Evolutionary conservation across 1,140 invertebrate genomes (phyloP).

Genomic region (Pachypeltis micranthus): DNA sequence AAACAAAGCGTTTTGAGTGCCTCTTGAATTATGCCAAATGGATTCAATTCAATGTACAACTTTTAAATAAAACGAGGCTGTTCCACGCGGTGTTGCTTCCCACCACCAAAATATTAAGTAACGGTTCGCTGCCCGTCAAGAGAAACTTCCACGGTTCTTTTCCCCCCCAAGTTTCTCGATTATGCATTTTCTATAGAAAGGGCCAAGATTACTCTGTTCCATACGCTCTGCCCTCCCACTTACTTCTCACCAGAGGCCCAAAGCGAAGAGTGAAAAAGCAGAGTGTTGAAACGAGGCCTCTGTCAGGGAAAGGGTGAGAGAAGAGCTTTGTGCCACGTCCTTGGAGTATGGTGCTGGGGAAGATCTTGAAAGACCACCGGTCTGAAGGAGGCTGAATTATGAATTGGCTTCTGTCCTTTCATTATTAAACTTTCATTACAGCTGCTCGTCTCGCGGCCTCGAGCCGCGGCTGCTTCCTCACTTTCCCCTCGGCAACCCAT

Average conservation of each 20-base stretch:
- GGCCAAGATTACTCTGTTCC: background rate
- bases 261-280: background rate
- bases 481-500: background rate
- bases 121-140: no score
- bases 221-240: background rate
- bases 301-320: background rate
- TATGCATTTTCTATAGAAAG: background rate
- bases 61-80: no score
- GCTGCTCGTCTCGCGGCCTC: background rate
- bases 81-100: no score
- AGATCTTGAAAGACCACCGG: conserved; percentile 5
- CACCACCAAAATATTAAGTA: no score
- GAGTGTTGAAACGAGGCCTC: background rate
- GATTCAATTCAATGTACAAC: no score
- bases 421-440: conserved; percentile 8
- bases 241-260: no score
- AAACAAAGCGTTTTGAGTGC: no score
- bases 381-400: conserved; percentile 5
- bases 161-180: no score
- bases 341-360: background rate
- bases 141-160: no score
- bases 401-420: conserved; percentile 7
- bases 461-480: background rate
- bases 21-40: no score
- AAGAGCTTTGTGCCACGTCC: background rate